Percentiles rank a stretch among this genome's conserved stretches.
These are phyloP conservation scores for Cricetomys ansorgei DNA, from an alignment of 2,113 vertebrate genomes.

Conservation along the genomic window DNA sequence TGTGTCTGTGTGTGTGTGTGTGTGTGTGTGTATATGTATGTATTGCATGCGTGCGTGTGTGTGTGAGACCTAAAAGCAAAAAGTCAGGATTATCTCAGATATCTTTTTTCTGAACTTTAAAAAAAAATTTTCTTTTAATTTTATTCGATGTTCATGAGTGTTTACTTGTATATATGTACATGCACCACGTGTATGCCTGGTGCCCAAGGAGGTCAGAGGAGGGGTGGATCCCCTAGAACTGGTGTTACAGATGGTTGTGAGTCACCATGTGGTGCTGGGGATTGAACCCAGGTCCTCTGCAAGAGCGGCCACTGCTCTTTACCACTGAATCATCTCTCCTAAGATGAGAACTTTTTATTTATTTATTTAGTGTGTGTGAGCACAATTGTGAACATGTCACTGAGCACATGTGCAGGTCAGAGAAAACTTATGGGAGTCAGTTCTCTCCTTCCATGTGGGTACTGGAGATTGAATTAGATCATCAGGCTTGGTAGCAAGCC, in stretches of 20 bases:
- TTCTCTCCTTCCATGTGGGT: not conserved
- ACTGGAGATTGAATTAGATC: not conserved
- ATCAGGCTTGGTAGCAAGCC: not conserved
- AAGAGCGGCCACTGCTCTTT: not conserved
- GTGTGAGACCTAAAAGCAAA: conserved; percentile 3
- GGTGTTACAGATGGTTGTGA: not conserved
- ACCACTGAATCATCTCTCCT: not conserved
- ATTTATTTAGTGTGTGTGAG: not conserved
- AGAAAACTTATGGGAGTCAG: not conserved
- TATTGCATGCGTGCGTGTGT: too few species aligned
- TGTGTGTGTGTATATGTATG: too few species aligned
- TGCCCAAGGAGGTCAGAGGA: not conserved
- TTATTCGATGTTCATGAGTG: not conserved
- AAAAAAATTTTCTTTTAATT: not conserved
- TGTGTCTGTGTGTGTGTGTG: too few species aligned
- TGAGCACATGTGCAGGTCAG: not conserved
- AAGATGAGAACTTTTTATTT: not conserved
- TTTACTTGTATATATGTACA: not conserved
- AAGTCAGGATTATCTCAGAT: not conserved
- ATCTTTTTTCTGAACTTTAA: not conserved
- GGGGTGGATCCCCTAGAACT: not conserved
- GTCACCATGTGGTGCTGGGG: not conserved
- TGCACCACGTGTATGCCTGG: not conserved
- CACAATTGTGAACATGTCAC: not conserved
- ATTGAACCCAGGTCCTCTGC: not conserved